phyloP scores from a whole-genome alignment of 2,113 vertebrate species.

The Caloenas nicobarica region DNA sequence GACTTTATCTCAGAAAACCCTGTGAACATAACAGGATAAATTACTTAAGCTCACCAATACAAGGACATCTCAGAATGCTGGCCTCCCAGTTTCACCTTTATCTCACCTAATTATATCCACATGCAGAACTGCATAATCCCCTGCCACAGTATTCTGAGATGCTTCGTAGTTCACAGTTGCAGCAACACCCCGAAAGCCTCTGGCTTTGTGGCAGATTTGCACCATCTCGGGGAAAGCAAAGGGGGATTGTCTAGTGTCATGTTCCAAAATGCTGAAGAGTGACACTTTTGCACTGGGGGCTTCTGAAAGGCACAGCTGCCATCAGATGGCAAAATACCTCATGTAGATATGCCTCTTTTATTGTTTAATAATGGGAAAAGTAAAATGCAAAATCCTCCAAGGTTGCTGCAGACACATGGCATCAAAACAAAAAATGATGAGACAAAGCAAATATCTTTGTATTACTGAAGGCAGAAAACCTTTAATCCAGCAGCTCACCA shows the following conservation, averaged over 20 bases:
- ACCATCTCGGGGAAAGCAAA: background rate
- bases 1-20: slow-evolving; percentile 66
- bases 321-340: background rate
- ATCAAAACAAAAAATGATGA: background rate
- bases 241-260: background rate
- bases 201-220: background rate
- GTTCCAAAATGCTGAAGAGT: background rate
- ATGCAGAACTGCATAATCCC: background rate
- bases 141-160: background rate
- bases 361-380: background rate
- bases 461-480: background rate
- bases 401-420: background rate
- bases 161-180: background rate
- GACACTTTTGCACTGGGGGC: background rate
- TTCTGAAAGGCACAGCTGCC: background rate
- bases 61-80: slow-evolving; percentile 30
- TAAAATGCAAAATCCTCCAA: background rate
- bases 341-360: background rate
- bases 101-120: slow-evolving; percentile 27
- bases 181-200: background rate
- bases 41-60: slow-evolving; percentile 62
- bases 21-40: slow-evolving; percentile 64
- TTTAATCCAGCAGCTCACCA: background rate
- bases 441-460: background rate
- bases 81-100: slow-evolving; percentile 51